A percentile compares a stretch with the other conserved stretches of the same genome.
These are phyloP conservation scores for Hirtodrosophila cameraria DNA, from an alignment of 2,888 invertebrate genomes.

Conservation along the genomic window DNA sequence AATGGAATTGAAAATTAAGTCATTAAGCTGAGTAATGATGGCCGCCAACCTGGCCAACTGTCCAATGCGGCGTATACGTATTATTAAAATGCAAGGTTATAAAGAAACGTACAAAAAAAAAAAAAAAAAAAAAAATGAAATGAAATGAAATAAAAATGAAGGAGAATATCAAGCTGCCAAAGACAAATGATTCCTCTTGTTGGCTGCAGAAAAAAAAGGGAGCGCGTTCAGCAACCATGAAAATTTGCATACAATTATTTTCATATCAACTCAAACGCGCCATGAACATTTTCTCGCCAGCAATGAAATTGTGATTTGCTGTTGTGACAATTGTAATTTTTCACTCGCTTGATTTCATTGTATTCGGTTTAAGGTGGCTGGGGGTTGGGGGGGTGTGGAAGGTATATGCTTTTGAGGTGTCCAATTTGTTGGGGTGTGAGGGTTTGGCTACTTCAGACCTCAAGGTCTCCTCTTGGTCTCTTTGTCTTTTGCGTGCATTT, in stretches of 20 bases:
- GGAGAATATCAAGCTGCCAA: constrained; percentile 38
- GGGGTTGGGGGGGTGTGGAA: neutral
- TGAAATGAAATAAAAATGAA: too few relatives aligned
- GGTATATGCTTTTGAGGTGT: too few relatives aligned
- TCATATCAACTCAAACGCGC: constrained; percentile 68
- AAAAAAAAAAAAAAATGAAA: constrained; percentile 12
- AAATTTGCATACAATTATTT: constrained; percentile 79
- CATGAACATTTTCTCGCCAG: constrained; percentile 55
- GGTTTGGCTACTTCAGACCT: constrained; percentile 33
- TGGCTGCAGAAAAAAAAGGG: neutral
- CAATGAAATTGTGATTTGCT: constrained; percentile 77
- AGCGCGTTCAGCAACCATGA: constrained; percentile 10
- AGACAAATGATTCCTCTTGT: constrained; percentile 57
- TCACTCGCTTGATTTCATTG: constrained; percentile 73
- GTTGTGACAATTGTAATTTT: constrained; percentile 79
- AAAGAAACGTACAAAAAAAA: neutral
- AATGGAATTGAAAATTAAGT: constrained; percentile 80
- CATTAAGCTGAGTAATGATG: constrained; percentile 59
- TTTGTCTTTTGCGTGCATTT: constrained; percentile 45
- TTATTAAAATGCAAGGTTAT: constrained; percentile 32
- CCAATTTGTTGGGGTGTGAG: too few relatives aligned
- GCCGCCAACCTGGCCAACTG: constrained; percentile 20
- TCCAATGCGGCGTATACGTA: constrained; percentile 53
- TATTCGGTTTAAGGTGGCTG: neutral
- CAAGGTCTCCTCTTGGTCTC: constrained; percentile 5